Evolutionary conservation across 2,888 invertebrate genomes (phyloP).

Genomic region (Tuta absoluta): DNA sequence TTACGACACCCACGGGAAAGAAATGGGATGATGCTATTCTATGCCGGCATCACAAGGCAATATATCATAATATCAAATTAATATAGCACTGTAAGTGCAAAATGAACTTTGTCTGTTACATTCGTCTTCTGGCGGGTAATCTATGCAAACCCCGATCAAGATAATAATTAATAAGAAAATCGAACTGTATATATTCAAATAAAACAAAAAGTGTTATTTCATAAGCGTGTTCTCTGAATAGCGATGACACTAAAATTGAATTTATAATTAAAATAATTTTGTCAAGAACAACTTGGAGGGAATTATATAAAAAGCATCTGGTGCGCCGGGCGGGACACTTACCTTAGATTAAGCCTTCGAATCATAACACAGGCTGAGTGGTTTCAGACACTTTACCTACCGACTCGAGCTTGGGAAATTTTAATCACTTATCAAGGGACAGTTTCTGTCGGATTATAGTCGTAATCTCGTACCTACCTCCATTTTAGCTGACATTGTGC

Average conservation of each 20-base stretch:
- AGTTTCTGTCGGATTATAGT: constrained; percentile 27
- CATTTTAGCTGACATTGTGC: neutral
- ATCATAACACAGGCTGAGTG: constrained; percentile 29
- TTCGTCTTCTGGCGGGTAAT: too few relatives aligned
- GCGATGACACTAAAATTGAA: neutral
- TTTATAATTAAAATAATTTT: constrained; percentile 20
- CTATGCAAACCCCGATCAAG: too few relatives aligned
- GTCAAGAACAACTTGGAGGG: constrained; percentile 38
- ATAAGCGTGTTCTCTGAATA: neutral
- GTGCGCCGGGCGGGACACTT: constrained; percentile 29
- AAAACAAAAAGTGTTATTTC: too few relatives aligned
- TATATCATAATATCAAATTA: too few relatives aligned
- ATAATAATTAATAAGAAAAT: too few relatives aligned
- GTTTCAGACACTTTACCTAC: constrained; percentile 29
- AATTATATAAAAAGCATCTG: constrained; percentile 49
- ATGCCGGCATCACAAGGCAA: too few relatives aligned
- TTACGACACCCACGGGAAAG: too few relatives aligned
- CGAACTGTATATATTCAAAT: too few relatives aligned
- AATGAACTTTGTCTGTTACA: too few relatives aligned
- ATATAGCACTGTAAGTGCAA: too few relatives aligned
- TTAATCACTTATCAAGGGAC: constrained; percentile 37
- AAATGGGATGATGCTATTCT: too few relatives aligned
- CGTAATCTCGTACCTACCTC: constrained; percentile 10
- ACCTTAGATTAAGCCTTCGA: constrained; percentile 16
- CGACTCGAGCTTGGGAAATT: constrained; percentile 28